phyloP scores from a whole-genome alignment of 1,140 invertebrate genomes.

The Sarcophaga bullata region DNA sequence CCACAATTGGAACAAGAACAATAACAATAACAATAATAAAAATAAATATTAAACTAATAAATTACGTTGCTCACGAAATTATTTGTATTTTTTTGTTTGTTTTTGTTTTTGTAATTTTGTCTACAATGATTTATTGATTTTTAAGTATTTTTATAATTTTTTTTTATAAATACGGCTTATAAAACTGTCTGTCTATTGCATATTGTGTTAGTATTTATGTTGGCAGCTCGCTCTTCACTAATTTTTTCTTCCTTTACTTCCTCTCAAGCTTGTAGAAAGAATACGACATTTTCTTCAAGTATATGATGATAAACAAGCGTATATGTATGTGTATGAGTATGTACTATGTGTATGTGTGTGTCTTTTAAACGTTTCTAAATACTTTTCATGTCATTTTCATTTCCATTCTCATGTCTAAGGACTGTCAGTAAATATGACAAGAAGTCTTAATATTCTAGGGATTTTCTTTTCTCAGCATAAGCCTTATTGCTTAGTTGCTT shows the following conservation, averaged over 20 bases:
- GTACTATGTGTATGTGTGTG: background rate
- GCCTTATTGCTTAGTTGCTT: background rate
- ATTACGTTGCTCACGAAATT: too few relatives aligned
- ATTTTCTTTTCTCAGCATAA: background rate
- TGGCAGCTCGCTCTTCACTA: background rate
- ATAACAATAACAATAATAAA: too few relatives aligned
- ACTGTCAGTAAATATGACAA: slow-evolving; percentile 14
- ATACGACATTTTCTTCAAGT: too few relatives aligned
- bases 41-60: too few relatives aligned
- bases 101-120: background rate
- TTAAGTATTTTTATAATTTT: background rate
- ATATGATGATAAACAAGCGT: too few relatives aligned
- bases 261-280: too few relatives aligned
- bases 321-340: too few relatives aligned
- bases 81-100: background rate
- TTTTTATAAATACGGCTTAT: background rate
- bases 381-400: slow-evolving; percentile 11
- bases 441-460: background rate
- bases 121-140: slow-evolving; percentile 6
- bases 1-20: too few relatives aligned
- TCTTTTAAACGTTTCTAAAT: slow-evolving; percentile 7
- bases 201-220: too few relatives aligned
- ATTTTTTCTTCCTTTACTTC: background rate
- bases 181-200: background rate
- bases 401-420: background rate